Evolutionary conservation across 2,113 vertebrate genomes (phyloP).

Genomic region (Labeo rohita): DNA sequence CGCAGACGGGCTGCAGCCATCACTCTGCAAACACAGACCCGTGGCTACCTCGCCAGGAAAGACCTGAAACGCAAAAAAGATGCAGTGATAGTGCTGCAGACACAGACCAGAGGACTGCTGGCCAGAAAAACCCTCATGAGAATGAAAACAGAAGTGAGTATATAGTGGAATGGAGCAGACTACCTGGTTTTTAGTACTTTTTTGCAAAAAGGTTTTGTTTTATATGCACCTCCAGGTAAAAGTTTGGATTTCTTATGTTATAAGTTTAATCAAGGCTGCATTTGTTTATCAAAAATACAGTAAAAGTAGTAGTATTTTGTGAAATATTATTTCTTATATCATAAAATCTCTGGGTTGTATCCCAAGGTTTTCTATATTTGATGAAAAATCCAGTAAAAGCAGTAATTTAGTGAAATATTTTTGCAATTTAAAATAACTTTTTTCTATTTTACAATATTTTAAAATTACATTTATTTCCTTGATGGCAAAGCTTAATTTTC

Average conservation of each 20-base stretch:
- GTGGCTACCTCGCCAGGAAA: slow-evolving; percentile 78
- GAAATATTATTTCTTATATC: not conserved
- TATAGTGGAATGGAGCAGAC: not conserved
- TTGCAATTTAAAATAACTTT: not conserved
- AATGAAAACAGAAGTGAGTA: slow-evolving; percentile 71
- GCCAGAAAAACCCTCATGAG: slow-evolving; percentile 66
- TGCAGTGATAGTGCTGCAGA: slow-evolving; percentile 80
- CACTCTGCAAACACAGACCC: slow-evolving; percentile 79
- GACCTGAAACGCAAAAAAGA: slow-evolving; percentile 68
- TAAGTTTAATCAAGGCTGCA: not conserved
- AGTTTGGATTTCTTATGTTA: not conserved
- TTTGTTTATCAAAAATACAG: not conserved
- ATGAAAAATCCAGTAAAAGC: too few species aligned
- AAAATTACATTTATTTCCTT: not conserved
- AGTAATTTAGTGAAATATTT: not conserved
- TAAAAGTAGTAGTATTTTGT: not conserved
- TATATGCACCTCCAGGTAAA: not conserved
- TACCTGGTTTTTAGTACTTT: not conserved
- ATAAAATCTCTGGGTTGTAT: too few species aligned
- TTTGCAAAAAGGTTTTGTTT: not conserved
- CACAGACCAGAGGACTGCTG: slow-evolving; percentile 78
- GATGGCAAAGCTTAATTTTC: not conserved
- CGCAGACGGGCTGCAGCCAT: slow-evolving; percentile 63
- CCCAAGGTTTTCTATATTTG: too few species aligned
- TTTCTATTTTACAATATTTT: not conserved